These are phyloP conservation scores for Ceriagrion tenellum DNA, from an alignment of 2,888 invertebrate genomes.

Conservation along the genomic window DNA sequence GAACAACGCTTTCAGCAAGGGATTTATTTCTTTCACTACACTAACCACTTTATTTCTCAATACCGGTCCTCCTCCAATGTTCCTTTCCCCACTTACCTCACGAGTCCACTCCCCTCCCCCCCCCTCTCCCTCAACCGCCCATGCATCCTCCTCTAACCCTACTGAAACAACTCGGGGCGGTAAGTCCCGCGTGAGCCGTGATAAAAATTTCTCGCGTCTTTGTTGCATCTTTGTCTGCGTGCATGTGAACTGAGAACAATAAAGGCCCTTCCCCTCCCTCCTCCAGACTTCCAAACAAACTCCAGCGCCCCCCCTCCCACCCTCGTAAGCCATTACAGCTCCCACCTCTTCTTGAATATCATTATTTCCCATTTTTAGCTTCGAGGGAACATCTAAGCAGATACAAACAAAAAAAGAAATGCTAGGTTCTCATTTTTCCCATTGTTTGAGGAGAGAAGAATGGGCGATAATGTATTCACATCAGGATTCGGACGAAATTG, in stretches of 20 bases:
- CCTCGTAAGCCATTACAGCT: neutral
- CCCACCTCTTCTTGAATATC: conserved; percentile 6
- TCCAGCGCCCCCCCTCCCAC: neutral
- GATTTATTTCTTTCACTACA: neutral
- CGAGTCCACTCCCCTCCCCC: neutral
- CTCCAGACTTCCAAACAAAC: neutral
- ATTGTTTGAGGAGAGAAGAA: conserved; percentile 40
- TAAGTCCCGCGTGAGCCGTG: conserved; percentile 9
- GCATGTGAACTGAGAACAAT: conserved; percentile 59
- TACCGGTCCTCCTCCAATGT: neutral
- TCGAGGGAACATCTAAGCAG: conserved; percentile 25
- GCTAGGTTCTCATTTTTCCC: neutral
- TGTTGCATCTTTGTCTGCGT: conserved; percentile 9
- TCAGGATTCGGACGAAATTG: conserved; percentile 48
- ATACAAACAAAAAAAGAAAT: neutral
- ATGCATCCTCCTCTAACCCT: neutral
- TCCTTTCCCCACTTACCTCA: neutral
- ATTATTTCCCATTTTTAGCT: conserved; percentile 50
- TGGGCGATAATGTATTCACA: conserved; percentile 55
- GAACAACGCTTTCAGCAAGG: neutral
- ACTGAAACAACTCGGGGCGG: neutral
- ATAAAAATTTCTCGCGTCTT: conserved; percentile 30
- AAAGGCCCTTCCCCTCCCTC: neutral
- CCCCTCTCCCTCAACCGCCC: neutral
- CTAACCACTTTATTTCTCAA: neutral